phyloP scores from a whole-genome alignment of 2,113 vertebrate genomes.

The Urocolius indicus region DNA sequence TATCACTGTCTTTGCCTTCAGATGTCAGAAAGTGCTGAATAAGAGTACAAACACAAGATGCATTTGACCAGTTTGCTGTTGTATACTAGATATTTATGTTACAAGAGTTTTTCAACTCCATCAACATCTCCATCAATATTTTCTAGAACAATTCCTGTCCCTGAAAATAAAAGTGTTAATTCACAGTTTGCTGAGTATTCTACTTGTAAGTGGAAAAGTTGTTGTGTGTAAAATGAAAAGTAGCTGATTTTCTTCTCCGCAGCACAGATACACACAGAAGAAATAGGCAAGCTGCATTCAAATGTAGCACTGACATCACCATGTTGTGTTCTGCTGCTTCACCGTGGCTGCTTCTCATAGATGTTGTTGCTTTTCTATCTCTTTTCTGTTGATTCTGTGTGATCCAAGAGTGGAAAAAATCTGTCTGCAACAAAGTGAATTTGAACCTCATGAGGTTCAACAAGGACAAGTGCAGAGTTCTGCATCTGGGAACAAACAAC shows the following conservation, averaged over 20 bases:
- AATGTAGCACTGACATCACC: background rate
- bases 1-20: conserved; percentile 80
- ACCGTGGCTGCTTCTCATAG: background rate
- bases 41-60: conserved; percentile 10
- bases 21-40: conserved; percentile 85
- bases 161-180: background rate
- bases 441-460: too few species aligned
- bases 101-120: background rate
- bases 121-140: background rate
- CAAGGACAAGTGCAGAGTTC: too few species aligned
- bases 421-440: background rate
- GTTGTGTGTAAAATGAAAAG: background rate
- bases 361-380: background rate
- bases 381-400: background rate
- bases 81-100: background rate
- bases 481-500: too few species aligned
- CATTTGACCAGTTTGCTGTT: background rate
- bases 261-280: background rate
- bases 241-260: background rate
- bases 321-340: background rate
- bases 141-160: background rate
- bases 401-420: background rate
- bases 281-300: background rate
- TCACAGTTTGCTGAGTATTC: background rate
- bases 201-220: background rate